phyloP scores from a whole-genome alignment of 2,888 invertebrate species.

The Venusia cambrica region DNA sequence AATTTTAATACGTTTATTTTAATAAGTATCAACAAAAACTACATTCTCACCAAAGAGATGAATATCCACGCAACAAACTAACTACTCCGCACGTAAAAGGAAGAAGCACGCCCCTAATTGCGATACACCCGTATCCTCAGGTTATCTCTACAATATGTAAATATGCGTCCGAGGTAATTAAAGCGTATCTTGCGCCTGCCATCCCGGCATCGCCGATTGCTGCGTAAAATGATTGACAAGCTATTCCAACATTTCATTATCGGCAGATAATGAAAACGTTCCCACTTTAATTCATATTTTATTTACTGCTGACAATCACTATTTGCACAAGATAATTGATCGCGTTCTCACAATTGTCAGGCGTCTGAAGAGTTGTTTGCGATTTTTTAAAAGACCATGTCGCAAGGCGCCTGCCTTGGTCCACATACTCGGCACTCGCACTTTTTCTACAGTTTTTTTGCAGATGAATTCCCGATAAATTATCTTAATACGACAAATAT shows the following conservation, averaged over 20 bases:
- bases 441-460: constrained; percentile 48
- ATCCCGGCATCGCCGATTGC: constrained; percentile 66
- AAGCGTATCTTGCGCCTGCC: constrained; percentile 73
- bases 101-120: constrained; percentile 75
- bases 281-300: constrained; percentile 65
- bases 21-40: no score
- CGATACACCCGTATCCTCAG: constrained; percentile 69
- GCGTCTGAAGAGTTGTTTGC: constrained; percentile 62
- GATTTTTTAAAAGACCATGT: constrained; percentile 63
- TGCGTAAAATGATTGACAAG: constrained; percentile 76
- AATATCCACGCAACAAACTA: constrained; percentile 61
- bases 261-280: constrained; percentile 77
- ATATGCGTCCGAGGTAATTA: constrained; percentile 77
- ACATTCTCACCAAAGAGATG: constrained; percentile 68
- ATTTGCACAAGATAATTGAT: constrained; percentile 78
- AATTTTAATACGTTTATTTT: no score
- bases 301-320: constrained; percentile 75
- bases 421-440: constrained; percentile 43
- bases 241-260: constrained; percentile 68
- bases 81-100: constrained; percentile 65
- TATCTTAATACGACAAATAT: constrained; percentile 69
- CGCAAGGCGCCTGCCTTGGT: constrained; percentile 51
- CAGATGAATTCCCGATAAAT: constrained; percentile 51
- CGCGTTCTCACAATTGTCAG: constrained; percentile 79
- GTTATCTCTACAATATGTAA: constrained; percentile 77